These are phyloP conservation scores for Pammene fasciana DNA, from an alignment of 2,888 invertebrate genomes.

Conservation along the genomic window DNA sequence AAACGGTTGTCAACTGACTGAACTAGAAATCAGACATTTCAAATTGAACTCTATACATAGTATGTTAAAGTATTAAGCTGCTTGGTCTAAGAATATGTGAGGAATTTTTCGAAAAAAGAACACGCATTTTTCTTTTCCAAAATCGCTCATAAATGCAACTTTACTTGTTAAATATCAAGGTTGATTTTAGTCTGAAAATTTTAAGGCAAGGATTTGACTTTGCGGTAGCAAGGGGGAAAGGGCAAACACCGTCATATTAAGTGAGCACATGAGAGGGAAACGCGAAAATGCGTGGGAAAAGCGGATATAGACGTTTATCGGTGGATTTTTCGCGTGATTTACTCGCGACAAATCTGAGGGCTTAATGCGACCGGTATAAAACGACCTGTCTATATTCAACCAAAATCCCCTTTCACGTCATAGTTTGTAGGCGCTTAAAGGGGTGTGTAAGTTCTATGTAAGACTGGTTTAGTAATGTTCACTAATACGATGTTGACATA, in stretches of 20 bases:
- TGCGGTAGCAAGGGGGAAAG: conserved; percentile 67
- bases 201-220: conserved; percentile 50
- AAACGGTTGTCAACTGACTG: conserved; percentile 52
- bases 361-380: conserved; percentile 61
- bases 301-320: conserved; percentile 83
- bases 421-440: conserved; percentile 34
- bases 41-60: conserved; percentile 49
- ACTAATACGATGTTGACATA: conserved; percentile 79
- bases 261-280: conserved; percentile 83
- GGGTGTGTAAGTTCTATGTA: conserved; percentile 48
- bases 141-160: background rate
- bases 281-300: conserved; percentile 83
- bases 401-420: conserved; percentile 37
- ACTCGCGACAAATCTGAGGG: conserved; percentile 79
- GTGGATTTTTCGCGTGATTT: conserved; percentile 82
- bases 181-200: conserved; percentile 45
- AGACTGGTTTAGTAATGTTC: conserved; percentile 61
- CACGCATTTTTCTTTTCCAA: conserved; percentile 63
- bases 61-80: background rate
- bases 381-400: conserved; percentile 50
- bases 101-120: conserved; percentile 62
- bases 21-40: conserved; percentile 41
- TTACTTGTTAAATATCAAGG: conserved; percentile 45
- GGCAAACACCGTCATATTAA: conserved; percentile 82
- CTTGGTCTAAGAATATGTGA: conserved; percentile 41